Evolutionary conservation across 2,888 invertebrate genomes (phyloP), one percentile per base, ranked within the genome.

Genomic region (Margaritifera margaritifera): DNA sequence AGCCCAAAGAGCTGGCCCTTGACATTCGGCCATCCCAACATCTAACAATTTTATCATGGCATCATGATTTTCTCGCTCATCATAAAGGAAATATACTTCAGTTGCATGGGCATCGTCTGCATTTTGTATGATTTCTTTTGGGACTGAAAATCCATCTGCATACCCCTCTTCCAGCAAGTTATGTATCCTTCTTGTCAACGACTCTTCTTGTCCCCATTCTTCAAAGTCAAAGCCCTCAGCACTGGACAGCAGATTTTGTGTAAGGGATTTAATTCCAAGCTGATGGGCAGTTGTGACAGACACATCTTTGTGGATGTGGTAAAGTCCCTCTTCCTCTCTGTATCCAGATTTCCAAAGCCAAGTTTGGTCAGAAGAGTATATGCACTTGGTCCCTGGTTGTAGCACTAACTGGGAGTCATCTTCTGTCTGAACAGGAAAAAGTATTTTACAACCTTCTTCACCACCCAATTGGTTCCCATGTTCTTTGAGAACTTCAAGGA

Each of bases 1-100:
- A 20, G 83, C 82, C 87, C 87, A 88, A 2, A 89, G 67, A 2
- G 88, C 86, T 20, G 87, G 87, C n/a, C 89, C 89, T 67, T 88
- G 89, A 60, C 83, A 86, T 31, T 82, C 78, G 20, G 71, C 72
- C 84, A 89, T 83, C 19, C 80, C 81, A 56, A 84, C 81, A 62
- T 85, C 80, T 8, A 88, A 71, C 6, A 87, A 74, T 24, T 80
- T 74, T n/a, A 74, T 75, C 55, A 70, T 64, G 50, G 76, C 71
- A 57, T 84, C 77, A 3, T 62, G 31, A 58, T 87, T 86, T 60
- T 80, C 71, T 25, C 88, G 71, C 68, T 85, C 82, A 71, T 88
- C 88, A 69, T 84, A 85, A 62, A 87, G 68, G 60, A 86, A 76
- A 25, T 69, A 74, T 1, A 83, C 75, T 55, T 74, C 74, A 1